phyloP scores from a whole-genome alignment of 1,140 invertebrate genomes.

The Augochlora pura region DNA sequence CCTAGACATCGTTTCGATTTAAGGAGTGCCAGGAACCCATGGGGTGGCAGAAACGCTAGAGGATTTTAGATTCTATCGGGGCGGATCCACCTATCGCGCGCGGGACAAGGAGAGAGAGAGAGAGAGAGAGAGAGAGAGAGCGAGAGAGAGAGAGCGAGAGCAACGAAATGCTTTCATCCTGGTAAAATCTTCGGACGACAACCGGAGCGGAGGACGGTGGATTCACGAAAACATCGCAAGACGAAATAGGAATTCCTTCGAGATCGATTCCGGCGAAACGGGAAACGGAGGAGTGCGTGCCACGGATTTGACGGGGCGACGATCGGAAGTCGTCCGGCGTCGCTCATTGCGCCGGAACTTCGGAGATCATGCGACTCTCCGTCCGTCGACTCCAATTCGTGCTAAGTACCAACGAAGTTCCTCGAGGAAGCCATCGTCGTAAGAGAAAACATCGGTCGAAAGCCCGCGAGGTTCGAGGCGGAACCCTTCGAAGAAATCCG shows the following conservation, averaged over 20 bases:
- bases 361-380: too few species aligned
- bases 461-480: slow-evolving; percentile 2
- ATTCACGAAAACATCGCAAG: slow-evolving; percentile 28
- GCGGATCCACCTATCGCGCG: not conserved
- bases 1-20: slow-evolving; percentile 70
- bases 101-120: not conserved
- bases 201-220: not conserved
- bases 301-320: not conserved
- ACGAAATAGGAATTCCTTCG: slow-evolving; percentile 39
- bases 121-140: not conserved
- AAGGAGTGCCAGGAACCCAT: slow-evolving; percentile 60
- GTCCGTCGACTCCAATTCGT: not conserved
- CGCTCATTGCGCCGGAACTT: not conserved
- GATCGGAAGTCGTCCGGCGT: not conserved
- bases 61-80: slow-evolving; percentile 64
- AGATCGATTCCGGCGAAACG: slow-evolving; percentile 24
- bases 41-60: slow-evolving; percentile 42
- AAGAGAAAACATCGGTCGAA: slow-evolving; percentile 28
- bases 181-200: slow-evolving; percentile 23
- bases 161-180: slow-evolving; percentile 54
- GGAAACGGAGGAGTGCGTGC: not conserved
- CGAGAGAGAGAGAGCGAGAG: not conserved
- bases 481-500: slow-evolving; percentile 57
- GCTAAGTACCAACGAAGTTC: slow-evolving; percentile 24
- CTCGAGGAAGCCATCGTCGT: slow-evolving; percentile 35